A percentile compares a stretch with the other conserved stretches of the same genome.
phyloP scores from a whole-genome alignment of 2,113 vertebrate genomes.

The Dromiciops gliroides region DNA sequence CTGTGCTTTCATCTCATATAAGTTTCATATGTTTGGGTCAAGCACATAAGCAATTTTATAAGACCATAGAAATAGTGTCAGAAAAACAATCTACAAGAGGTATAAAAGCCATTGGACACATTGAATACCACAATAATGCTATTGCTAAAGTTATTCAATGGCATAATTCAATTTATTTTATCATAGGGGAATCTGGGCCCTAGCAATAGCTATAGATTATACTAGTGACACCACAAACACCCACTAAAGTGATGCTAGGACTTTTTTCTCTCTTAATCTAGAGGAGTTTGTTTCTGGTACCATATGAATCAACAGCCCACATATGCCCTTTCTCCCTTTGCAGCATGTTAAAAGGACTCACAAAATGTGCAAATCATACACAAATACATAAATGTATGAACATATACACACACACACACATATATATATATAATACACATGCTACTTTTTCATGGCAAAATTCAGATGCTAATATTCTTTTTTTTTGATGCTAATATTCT shows the following conservation, averaged over 20 bases:
- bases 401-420: neutral
- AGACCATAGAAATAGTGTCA: slow-evolving; percentile 51
- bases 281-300: slow-evolving; percentile 28
- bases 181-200: slow-evolving; percentile 1
- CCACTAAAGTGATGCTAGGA: neutral
- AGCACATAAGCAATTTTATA: slow-evolving; percentile 55
- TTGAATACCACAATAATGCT: slow-evolving; percentile 50
- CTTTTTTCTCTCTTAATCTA: slow-evolving; percentile 18
- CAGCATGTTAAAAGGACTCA: neutral
- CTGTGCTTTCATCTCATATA: slow-evolving; percentile 31
- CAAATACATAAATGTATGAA: neutral
- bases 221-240: slow-evolving; percentile 12
- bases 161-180: slow-evolving; percentile 48
- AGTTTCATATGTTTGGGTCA: slow-evolving; percentile 27
- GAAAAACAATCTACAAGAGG: slow-evolving; percentile 60
- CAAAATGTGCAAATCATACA: neutral
- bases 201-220: neutral
- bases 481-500: neutral
- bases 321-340: neutral
- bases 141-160: slow-evolving; percentile 48
- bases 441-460: neutral
- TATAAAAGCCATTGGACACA: slow-evolving; percentile 48
- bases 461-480: neutral
- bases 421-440: neutral
- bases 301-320: slow-evolving; percentile 18